Base-by-base conservation (phyloP, 2,797 vertebrate genomes). In the Myotis daubentonii region DNA sequence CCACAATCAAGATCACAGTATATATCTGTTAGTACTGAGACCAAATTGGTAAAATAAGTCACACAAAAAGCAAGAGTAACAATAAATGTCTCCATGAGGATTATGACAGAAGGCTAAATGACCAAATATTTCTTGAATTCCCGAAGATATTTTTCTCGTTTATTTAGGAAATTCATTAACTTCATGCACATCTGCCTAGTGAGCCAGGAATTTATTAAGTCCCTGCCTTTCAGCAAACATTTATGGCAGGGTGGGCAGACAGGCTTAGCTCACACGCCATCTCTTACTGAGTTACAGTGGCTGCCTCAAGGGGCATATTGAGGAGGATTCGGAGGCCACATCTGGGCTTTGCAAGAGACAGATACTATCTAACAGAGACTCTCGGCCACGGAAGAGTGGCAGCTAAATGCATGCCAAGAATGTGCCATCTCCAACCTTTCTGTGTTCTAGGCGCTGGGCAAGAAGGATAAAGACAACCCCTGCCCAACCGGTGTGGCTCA, bases 131-230 rank as follows among this genome's bases (percentile, higher is more conserved):
- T 60, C 91, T 72, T 44, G 74, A 82, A 70, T 80, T 95, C 85
- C 44, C 80, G 85, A 76, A 81, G 89, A 91, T 20, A 23, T 41
- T 84, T 87, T 92, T 87, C 92, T 89, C 36, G 0, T 87, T 91
- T 84, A 44, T 76, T 95, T 85, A 80, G 78, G 78, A 95, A 96
- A 95, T 93, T 71, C 81, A 90, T 93, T 93, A 87, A 92, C 85
- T 91, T 87, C 51, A 20, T 47, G 91, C 95, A 93, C 95, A 92
- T 88, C 89, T 94, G 89, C 89, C 76, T 55, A 9, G 62, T 16
- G 47, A 96, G 87, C 82, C 53, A 49, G 85, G 94, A 79, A 95
- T 84, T 53, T 88, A 92, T 80, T 74, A 95, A 85, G 80, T 93
- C 81, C 76, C 87, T 65, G 66, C 51, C 44, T 36, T 33, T 93